Conservation (phyloP, 2,888 invertebrate genomes). For the Drosophila falleni region DNA sequence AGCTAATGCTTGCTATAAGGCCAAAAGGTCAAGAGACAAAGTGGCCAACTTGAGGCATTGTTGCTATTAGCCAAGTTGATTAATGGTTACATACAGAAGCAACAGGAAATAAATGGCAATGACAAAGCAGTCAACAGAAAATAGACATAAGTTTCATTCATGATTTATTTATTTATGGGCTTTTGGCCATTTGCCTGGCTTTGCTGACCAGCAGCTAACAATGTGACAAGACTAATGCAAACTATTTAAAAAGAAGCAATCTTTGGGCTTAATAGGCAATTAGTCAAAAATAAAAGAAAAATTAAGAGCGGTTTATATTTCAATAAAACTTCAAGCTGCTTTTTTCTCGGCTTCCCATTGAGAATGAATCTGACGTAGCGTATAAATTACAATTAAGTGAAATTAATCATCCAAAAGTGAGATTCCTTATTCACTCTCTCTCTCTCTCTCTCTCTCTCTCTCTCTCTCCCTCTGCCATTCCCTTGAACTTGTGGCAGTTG, state of each 20-base stretch:
- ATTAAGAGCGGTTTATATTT: conserved; percentile 53
- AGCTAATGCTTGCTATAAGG: conserved; percentile 28
- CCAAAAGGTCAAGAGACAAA: conserved; percentile 44
- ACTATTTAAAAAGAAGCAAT: conserved; percentile 41
- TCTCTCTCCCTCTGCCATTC: background rate
- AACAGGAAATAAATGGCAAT: conserved; percentile 54
- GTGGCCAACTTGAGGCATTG: conserved; percentile 39
- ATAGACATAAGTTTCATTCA: conserved; percentile 56
- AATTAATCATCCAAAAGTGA: conserved; percentile 68
- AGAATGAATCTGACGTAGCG: conserved; percentile 38
- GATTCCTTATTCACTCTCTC: background rate
- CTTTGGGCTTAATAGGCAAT: conserved; percentile 66
- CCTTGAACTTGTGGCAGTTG: conserved; percentile 12
- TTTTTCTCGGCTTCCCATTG: conserved; percentile 20
- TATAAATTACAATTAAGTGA: conserved; percentile 78
- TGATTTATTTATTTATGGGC: conserved; percentile 46
- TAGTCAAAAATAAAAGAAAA: conserved; percentile 45
- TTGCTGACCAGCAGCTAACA: conserved; percentile 67
- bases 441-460: background rate
- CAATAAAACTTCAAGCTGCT: conserved; percentile 50
- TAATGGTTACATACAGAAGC: conserved; percentile 52
- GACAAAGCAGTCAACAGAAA: conserved; percentile 43
- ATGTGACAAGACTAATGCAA: conserved; percentile 28
- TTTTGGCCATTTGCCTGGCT: conserved; percentile 19
- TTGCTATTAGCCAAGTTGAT: conserved; percentile 55